Base-by-base conservation (phyloP, 1,140 invertebrate species). In the Palaemon carinicauda region DNA sequence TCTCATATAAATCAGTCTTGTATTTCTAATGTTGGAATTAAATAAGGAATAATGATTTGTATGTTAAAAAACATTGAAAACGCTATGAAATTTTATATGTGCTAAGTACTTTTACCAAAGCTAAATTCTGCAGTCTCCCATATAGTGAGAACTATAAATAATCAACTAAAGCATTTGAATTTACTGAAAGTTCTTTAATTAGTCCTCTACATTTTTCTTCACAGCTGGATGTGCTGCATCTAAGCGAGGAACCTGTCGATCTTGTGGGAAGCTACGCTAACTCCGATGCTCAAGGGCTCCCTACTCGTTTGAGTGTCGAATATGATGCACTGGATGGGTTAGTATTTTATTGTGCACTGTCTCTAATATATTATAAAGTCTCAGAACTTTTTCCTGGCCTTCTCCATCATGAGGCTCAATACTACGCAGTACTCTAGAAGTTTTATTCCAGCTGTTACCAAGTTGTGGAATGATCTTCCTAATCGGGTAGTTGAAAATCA, bases 321-420 rank as follows among this genome's bases (percentile, higher is more conserved):
- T 96, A 94, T 89, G 95, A 94, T 33, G 95, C 96, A 5, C 97
- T 97, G 91, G 96, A 97, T 90, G 93, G 92, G 96, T 97, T 93
- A 92, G 92, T 91, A 87, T 15, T 53, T 31, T 60, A 50, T 54
- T 27, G 52, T 80, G 80, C 41, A 31, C 27, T 71, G 24, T 53
- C 88, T 24, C 54, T 82, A 74, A 41, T 65, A 3, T 50, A 21
- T 31, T 54, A 54, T 27, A 14, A 15, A 19, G 14, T 50, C 60
- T 52, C 73, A 56, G 15, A 41, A 80, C n/a, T 19, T 19, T 19
- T n/a, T n/a, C 56, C n/a, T n/a, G n/a, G n/a, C n/a, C n/a, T n/a
- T n/a, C n/a, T n/a, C n/a, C n/a, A n/a, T n/a, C n/a, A n/a, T n/a
- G n/a, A n/a, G n/a, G n/a, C n/a, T n/a, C n/a, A n/a, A n/a, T n/a